phyloP scores from a whole-genome alignment of 2,888 invertebrate genomes.

The Cantharis lateralis region DNA sequence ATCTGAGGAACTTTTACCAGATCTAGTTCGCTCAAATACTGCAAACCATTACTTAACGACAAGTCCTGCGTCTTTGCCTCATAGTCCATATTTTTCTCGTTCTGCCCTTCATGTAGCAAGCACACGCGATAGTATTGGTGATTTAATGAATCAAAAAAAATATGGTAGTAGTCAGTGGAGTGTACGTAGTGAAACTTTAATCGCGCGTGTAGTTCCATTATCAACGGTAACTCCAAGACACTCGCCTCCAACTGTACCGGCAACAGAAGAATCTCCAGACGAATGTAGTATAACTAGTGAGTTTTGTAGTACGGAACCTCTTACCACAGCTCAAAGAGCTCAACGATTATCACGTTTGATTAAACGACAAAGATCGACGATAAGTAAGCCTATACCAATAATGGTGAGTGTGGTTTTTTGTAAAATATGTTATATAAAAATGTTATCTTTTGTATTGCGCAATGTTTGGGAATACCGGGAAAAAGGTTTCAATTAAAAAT shows the following conservation, averaged over 20 bases:
- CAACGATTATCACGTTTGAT: conserved; percentile 69
- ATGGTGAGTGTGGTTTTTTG: conserved; percentile 10
- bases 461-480: neutral
- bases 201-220: conserved; percentile 73
- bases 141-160: conserved; percentile 76
- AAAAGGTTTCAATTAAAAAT: neutral
- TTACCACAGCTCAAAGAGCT: conserved; percentile 72
- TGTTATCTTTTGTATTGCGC: neutral
- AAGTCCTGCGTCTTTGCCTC: conserved; percentile 58
- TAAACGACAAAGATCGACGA: conserved; percentile 62
- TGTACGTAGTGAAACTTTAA: conserved; percentile 71
- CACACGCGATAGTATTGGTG: conserved; percentile 70
- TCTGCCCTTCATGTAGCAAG: conserved; percentile 54
- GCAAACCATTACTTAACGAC: conserved; percentile 53
- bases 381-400: conserved; percentile 5
- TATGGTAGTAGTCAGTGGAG: conserved; percentile 75
- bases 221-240: conserved; percentile 70
- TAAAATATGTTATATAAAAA: neutral
- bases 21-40: conserved; percentile 58
- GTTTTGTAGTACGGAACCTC: conserved; percentile 59
- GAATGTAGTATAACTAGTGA: conserved; percentile 38
- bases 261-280: conserved; percentile 21
- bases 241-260: conserved; percentile 53
- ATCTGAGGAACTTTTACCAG: conserved; percentile 49
- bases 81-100: conserved; percentile 59